phyloP scores from a whole-genome alignment of 2,888 invertebrate genomes.

The Drosophila fulvimacula region DNA sequence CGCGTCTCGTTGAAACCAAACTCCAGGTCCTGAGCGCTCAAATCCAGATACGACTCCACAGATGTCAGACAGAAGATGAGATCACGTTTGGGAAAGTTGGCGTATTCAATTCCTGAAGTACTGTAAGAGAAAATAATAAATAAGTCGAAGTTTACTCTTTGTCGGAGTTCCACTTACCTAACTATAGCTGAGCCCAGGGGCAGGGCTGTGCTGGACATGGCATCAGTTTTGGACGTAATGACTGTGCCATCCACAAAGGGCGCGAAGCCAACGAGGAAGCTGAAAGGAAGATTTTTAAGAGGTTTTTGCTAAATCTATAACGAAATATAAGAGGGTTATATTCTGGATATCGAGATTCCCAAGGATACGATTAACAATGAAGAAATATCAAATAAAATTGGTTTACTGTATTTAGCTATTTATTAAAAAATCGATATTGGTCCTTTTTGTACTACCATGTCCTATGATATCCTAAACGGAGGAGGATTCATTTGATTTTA shows the following conservation, averaged over 20 bases:
- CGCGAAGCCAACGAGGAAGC: conserved; percentile 95
- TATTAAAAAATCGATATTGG: no score
- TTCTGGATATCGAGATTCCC: not conserved
- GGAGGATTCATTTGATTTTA: no score
- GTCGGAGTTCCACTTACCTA: conserved; percentile 83
- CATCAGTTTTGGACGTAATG: conserved; percentile 87
- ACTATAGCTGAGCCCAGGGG: conserved; percentile 85
- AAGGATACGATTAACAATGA: no score
- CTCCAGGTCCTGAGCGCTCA: conserved; percentile 93
- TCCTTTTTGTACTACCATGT: no score
- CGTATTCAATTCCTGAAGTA: conserved; percentile 91
- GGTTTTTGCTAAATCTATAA: not conserved
- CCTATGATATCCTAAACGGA: no score
- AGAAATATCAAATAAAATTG: no score
- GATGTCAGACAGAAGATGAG: conserved; percentile 94
- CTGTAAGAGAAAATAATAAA: conserved; percentile 46
- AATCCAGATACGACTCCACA: conserved; percentile 92
- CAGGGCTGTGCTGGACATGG: conserved; percentile 80
- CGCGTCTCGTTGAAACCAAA: conserved; percentile 96
- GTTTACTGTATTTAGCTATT: no score
- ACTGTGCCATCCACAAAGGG: conserved; percentile 97
- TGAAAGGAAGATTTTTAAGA: conserved; percentile 40
- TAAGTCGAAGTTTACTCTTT: not conserved
- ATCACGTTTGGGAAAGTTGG: conserved; percentile 92
- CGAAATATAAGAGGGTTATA: no score